These are phyloP conservation scores for Zaprionus davidi DNA, from an alignment of 1,140 invertebrate species.

Conservation along the genomic window DNA sequence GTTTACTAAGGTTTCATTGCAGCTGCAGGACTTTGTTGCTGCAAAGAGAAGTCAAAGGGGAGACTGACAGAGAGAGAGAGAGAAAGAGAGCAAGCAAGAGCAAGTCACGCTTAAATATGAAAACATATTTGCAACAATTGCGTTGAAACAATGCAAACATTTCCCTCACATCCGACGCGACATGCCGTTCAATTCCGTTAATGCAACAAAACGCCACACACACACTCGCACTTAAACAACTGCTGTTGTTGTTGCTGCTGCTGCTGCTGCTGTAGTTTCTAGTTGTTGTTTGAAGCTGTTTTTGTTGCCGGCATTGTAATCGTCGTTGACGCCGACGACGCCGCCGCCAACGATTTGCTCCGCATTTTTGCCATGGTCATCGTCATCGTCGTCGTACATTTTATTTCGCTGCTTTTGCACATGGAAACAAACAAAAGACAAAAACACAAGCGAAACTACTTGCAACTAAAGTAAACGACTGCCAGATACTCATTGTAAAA, in stretches of 20 bases:
- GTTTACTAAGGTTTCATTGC: neutral
- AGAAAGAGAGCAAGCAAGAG: neutral
- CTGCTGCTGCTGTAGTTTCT: slow-evolving; percentile 9
- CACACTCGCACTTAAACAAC: slow-evolving; percentile 19
- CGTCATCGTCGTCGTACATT: slow-evolving; percentile 58
- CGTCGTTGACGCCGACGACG: slow-evolving; percentile 25
- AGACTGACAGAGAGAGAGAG: no score
- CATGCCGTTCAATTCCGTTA: slow-evolving; percentile 80
- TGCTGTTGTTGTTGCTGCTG: slow-evolving; percentile 38
- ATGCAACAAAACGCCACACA: slow-evolving; percentile 63
- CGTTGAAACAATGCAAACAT: slow-evolving; percentile 72
- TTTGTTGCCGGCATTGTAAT: slow-evolving; percentile 52
- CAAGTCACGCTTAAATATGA: slow-evolving; percentile 36
- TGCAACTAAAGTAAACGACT: neutral
- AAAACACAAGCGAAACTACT: slow-evolving; percentile 5
- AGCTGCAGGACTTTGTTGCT: neutral
- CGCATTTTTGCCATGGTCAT: slow-evolving; percentile 46
- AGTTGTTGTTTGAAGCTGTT: slow-evolving; percentile 31
- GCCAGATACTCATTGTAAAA: neutral
- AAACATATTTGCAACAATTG: slow-evolving; percentile 59
- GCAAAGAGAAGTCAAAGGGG: neutral
- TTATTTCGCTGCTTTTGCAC: slow-evolving; percentile 50
- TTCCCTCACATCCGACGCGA: slow-evolving; percentile 72
- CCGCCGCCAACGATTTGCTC: slow-evolving; percentile 60
- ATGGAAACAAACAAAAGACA: slow-evolving; percentile 34